Evolutionary conservation across 1,140 invertebrate genomes (phyloP).

Genomic region (Anoplolepis gracilipes): DNA sequence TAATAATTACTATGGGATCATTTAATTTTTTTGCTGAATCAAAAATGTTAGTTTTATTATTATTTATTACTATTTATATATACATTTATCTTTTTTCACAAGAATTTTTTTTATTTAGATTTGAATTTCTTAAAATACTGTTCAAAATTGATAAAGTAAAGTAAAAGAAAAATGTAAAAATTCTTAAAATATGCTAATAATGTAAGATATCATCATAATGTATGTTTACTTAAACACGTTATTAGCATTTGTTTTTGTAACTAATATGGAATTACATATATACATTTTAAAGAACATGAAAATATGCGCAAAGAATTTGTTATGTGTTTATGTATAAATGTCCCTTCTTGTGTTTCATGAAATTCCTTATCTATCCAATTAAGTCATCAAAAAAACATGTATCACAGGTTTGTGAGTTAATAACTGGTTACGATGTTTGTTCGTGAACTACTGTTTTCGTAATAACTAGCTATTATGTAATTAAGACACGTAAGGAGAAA

Average conservation of each 20-base stretch:
- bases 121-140: neutral
- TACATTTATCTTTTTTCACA: no score
- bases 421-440: slow-evolving; percentile 14
- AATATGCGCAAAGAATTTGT: neutral
- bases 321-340: neutral
- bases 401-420: slow-evolving; percentile 26
- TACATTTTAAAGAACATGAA: neutral
- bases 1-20: neutral
- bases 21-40: neutral
- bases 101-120: neutral
- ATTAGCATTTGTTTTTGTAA: slow-evolving; percentile 7
- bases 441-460: slow-evolving; percentile 5
- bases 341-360: slow-evolving; percentile 13
- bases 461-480: slow-evolving; percentile 26
- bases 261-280: neutral
- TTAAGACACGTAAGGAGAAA: slow-evolving; percentile 9
- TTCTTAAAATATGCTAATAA: neutral
- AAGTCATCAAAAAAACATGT: slow-evolving; percentile 14
- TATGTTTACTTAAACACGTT: neutral
- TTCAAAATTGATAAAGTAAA: neutral
- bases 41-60: neutral
- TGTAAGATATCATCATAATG: neutral
- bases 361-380: slow-evolving; percentile 25
- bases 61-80: neutral
- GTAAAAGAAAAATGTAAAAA: neutral